Evolutionary conservation across 2,888 invertebrate genomes (phyloP), one percentile per base, ranked within the genome.

Genomic region (Mythimna ferrago): DNA sequence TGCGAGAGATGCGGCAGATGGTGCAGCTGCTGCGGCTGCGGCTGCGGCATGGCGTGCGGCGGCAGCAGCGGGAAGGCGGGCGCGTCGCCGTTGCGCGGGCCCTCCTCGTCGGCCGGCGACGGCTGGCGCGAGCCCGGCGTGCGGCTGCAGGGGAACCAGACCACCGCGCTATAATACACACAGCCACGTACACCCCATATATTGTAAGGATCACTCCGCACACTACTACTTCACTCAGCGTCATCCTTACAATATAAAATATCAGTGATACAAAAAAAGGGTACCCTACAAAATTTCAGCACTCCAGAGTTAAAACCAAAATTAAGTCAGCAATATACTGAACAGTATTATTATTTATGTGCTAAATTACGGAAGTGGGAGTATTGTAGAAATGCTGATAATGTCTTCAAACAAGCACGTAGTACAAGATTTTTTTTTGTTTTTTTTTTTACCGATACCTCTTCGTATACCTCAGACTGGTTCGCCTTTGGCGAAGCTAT

Each of bases 111-210:
- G 21, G 98, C 98, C 66, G 99, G 99, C 60, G 99, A 99, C 79
- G 98, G 98, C 94, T 99, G 99, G 89, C 99, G 97, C 89, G 99
- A 99, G 69, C 98, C 98, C 57, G 98, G 98, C 83, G 98, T 98
- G 88, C 98, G 98, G 93, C 98, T 98, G 96, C 68, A 97, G 96
- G 66, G 63, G 63, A 54, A 66, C 44, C 76, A 67, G 57, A 58
- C 64, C 71, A 81, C 48, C 38, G 54, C 51, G 66, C 61, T 74
- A 58, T 62, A 62, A 73, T 53, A 56, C 51, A 44, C 56, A 53
- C 16, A 77, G 26, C 26, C 21, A 67, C 4, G 2, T 48, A 5
- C 9, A 41, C 6, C 65, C 10, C 38, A 35, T 48, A 32, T 51
- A 56, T 38, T 35, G 14, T 35, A 44, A 73, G 14, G 19, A 32